Evolutionary conservation across 2,888 invertebrate species (phyloP), one percentile per base, ranked within the genome.

Genomic region (Hirtodrosophila cameraria): DNA sequence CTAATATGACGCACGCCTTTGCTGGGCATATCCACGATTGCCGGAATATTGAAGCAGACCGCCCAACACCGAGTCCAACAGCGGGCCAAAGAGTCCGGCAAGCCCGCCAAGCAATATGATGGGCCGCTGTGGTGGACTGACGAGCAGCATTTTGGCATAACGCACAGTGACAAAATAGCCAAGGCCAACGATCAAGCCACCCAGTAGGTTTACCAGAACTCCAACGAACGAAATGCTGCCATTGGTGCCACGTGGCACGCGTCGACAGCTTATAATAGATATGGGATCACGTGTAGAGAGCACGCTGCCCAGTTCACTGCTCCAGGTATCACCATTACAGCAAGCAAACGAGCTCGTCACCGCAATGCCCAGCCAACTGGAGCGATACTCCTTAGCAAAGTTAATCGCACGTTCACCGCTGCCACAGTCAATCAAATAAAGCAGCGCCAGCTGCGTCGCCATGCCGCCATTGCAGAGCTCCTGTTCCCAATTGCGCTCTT

Each of bases 321-420:
- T 96, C 95, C 96, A 96, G 0, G 97, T 97, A 87, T 97, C 97
- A 0, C 97, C 97, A 88, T 95, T 96, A 75, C 95, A 94, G 86
- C 96, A 96, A 9, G 96, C 94, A 81, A 96, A 92, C 0, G 95
- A 77, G 94, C 95, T 95, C 73, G 97, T 91, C 46, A 96, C 93
- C 23, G 95, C 96, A 75, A 96, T 92, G 2, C 95, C 93, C n/a
- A 96, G 91, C 96, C 96, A 97, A 2, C 97, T 96, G 16, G 95
- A 93, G 84, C 95, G 92, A 84, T 96, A 97, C 81, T 94, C 93
- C 50, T 92, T 92, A 2, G 92, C 88, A 90, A 97, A 97, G 90
- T 97, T 94, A 36, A 97, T 93, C 1, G 96, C 94, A 18, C 93
- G 91, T 88, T 97, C 97, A 2, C 94, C 94, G 70, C 94, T 94